phyloP scores from a whole-genome alignment of 2,113 vertebrate genomes.

The Micronycteris hirsuta region DNA sequence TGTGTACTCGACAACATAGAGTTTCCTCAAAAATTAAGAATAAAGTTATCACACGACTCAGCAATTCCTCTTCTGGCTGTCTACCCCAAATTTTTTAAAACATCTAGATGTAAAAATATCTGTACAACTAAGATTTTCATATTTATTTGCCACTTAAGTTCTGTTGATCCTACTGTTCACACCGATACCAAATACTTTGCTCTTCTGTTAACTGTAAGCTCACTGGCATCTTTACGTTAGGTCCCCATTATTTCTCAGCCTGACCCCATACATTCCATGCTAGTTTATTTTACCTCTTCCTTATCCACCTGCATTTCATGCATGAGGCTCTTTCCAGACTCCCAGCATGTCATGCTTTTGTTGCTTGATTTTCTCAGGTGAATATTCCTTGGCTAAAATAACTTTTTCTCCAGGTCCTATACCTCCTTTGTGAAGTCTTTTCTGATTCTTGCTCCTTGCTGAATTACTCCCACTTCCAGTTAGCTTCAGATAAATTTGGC shows the following conservation, averaged over 20 bases:
- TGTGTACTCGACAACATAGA: neutral
- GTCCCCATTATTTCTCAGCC: neutral
- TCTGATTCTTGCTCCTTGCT: neutral
- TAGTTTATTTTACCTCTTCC: neutral
- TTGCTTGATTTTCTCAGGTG: neutral
- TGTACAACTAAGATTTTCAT: neutral
- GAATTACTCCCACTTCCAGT: neutral
- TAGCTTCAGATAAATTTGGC: neutral
- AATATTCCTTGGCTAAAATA: neutral
- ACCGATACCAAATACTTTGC: neutral
- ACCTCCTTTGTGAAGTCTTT: neutral
- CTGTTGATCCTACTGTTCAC: neutral
- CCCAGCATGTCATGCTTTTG: neutral
- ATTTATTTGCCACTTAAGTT: neutral
- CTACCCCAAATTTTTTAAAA: neutral
- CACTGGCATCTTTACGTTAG: neutral
- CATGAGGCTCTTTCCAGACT: neutral
- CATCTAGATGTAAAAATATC: neutral
- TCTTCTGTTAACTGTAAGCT: neutral
- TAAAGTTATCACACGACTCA: neutral
- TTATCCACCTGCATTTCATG: neutral
- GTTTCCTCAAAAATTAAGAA: neutral
- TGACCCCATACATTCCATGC: neutral
- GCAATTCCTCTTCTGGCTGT: neutral
- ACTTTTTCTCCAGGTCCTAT: neutral